These are phyloP conservation scores for Perca schrenkii DNA, from an alignment of 2,113 vertebrate genomes.

Conservation along the genomic window DNA sequence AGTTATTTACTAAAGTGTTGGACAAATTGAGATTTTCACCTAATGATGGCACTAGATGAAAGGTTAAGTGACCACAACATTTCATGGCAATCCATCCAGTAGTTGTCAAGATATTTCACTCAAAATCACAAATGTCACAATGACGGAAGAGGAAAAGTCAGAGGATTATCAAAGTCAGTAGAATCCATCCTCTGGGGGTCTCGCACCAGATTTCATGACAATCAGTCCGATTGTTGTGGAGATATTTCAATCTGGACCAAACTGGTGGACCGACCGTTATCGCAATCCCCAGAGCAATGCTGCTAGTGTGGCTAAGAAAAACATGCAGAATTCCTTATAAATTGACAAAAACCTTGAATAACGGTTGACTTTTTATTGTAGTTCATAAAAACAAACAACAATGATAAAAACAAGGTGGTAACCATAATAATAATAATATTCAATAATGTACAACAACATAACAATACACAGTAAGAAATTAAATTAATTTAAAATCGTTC, in stretches of 20 bases:
- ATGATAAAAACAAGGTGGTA: slow-evolving; percentile 78
- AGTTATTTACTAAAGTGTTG: not conserved
- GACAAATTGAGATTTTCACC: not conserved
- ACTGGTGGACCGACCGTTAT: not conserved
- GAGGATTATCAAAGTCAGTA: too few species aligned
- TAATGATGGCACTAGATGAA: not conserved
- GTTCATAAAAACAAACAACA: slow-evolving; percentile 80
- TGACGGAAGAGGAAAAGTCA: too few species aligned
- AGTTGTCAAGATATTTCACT: not conserved
- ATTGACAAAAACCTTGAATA: slow-evolving; percentile 31
- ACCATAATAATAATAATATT: slow-evolving; percentile 75
- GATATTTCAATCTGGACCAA: not conserved
- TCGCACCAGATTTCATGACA: not conserved
- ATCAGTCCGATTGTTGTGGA: not conserved
- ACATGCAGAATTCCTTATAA: not conserved
- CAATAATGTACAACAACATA: slow-evolving; percentile 76
- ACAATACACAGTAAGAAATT: slow-evolving; percentile 77
- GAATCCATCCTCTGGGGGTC: not conserved
- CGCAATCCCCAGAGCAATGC: not conserved
- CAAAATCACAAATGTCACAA: too few species aligned
- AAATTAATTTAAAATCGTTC: slow-evolving; percentile 75
- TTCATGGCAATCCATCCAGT: too few species aligned
- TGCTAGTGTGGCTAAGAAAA: not conserved
- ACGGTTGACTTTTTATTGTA: slow-evolving; percentile 78
- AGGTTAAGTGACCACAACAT: not conserved